These are phyloP conservation scores for Nymphalis c-album DNA, from an alignment of 2,888 invertebrate genomes.

Conservation along the genomic window DNA sequence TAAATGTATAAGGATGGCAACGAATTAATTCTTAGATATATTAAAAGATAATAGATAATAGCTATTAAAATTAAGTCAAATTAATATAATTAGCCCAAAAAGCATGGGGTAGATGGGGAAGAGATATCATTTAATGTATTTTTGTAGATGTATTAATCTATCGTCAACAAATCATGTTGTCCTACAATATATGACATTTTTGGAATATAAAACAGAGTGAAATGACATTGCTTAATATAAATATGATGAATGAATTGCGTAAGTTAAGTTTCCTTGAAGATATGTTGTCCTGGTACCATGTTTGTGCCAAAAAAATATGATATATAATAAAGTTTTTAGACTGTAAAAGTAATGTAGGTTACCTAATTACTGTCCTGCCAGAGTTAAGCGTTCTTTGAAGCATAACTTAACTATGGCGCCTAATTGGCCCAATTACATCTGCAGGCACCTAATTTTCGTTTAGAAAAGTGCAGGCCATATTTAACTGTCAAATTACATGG, in stretches of 20 bases:
- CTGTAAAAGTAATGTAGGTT: slow-evolving; percentile 26
- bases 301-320: neutral
- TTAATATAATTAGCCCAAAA: too few relatives aligned
- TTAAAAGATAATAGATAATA: too few relatives aligned
- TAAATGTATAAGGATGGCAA: neutral
- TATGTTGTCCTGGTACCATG: neutral
- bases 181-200: too few relatives aligned
- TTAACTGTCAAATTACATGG: slow-evolving; percentile 28
- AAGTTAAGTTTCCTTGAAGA: neutral
- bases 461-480: slow-evolving; percentile 28
- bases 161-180: too few relatives aligned
- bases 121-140: too few relatives aligned
- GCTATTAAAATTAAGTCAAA: too few relatives aligned
- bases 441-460: slow-evolving; percentile 25
- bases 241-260: too few relatives aligned
- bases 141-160: too few relatives aligned
- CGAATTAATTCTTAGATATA: too few relatives aligned
- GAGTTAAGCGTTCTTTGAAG: slow-evolving; percentile 17
- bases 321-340: slow-evolving; percentile 18
- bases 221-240: too few relatives aligned
- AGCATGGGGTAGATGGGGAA: too few relatives aligned
- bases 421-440: slow-evolving; percentile 29
- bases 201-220: too few relatives aligned
- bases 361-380: slow-evolving; percentile 24
- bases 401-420: slow-evolving; percentile 23